Evolutionary conservation across 2,888 invertebrate species (phyloP).

Genomic region (Pollenia labialis): DNA sequence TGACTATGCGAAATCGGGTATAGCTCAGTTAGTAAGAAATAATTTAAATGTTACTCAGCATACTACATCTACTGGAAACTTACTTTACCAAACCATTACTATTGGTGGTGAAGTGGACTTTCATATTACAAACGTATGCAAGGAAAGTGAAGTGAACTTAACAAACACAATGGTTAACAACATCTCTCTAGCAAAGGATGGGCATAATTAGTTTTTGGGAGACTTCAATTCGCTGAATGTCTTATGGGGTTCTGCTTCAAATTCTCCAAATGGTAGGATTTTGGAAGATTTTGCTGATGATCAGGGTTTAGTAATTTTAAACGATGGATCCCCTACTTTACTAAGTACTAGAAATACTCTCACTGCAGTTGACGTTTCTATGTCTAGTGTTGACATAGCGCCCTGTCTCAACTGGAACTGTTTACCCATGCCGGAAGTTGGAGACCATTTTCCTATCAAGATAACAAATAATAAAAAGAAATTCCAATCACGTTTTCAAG

Average conservation of each 20-base stretch:
- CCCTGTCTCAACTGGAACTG: slow-evolving; percentile 2
- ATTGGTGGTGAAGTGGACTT: too few species aligned
- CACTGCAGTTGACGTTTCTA: slow-evolving; percentile 9
- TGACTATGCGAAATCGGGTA: slow-evolving; percentile 20
- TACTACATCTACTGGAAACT: background rate
- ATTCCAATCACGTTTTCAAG: too few species aligned
- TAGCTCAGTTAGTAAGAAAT: slow-evolving; percentile 1
- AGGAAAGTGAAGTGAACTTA: too few species aligned
- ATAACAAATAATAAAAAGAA: background rate
- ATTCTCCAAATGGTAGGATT: too few species aligned
- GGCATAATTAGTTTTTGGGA: too few species aligned
- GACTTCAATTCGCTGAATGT: too few species aligned
- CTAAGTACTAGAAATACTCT: too few species aligned
- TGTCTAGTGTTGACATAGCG: slow-evolving; percentile 2
- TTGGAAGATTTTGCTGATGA: slow-evolving; percentile 8
- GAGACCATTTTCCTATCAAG: slow-evolving; percentile 17
- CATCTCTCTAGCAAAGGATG: too few species aligned
- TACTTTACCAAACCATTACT: background rate
- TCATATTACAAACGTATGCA: background rate
- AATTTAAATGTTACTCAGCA: slow-evolving; percentile 7
- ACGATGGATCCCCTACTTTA: background rate
- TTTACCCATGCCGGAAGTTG: slow-evolving; percentile 38
- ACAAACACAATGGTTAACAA: slow-evolving; percentile 21
- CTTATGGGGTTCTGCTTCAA: too few species aligned
- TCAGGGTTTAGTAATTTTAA: background rate